Base-by-base conservation (phyloP, 2,888 invertebrate genomes). In the Drosophila birchii region DNA sequence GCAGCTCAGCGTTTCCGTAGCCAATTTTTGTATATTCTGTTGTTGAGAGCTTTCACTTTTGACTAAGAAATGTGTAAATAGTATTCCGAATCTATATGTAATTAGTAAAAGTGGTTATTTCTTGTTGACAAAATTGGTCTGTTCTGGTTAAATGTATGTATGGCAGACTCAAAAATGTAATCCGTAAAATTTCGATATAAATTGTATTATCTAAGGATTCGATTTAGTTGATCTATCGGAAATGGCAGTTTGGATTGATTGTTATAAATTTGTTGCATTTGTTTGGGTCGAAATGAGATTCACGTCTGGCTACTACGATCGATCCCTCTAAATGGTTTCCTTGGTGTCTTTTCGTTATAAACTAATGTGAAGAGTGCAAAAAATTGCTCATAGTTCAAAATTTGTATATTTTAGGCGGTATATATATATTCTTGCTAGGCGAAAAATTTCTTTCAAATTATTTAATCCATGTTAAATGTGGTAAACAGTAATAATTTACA, bases 241-340 rank as follows among this genome's bases (percentile, higher is more conserved):
- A 74, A 79, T 88, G 88, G 84, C 88, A 88, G 84, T 88, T 87
- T 72, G 54, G 67, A 86, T 88, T 61, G 62, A 71, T 80, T 78
- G 68, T 75, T 63, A 67, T 67, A 78, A 84, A 81, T 82, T 79
- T 81, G 85, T 84, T 45, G 60, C 62, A 57, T 73, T 62, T 58
- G 29, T 44, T 68, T 55, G 18, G 60, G 64, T 77, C 77, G 77
- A 70, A 74, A 75, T 78, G 76, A 86, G 86, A 86, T 88, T 86
- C 86, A 56, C 68, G 75, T 64, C 75, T 76, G 62, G 71, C 74
- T 81, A 72, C 45, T 55, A 38, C 53, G 23, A 45, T 66, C 63
- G 23, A 45, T 66, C 63, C 51, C 56, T 34, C 45, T 20, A 47
- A 68, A 43, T 34, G 29, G 26, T 36, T 56, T 45, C 34, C 60